Evolutionary conservation across 1,140 invertebrate species (phyloP), one percentile per base, ranked within the genome.

Genomic region (Drosophila pruinosa): DNA sequence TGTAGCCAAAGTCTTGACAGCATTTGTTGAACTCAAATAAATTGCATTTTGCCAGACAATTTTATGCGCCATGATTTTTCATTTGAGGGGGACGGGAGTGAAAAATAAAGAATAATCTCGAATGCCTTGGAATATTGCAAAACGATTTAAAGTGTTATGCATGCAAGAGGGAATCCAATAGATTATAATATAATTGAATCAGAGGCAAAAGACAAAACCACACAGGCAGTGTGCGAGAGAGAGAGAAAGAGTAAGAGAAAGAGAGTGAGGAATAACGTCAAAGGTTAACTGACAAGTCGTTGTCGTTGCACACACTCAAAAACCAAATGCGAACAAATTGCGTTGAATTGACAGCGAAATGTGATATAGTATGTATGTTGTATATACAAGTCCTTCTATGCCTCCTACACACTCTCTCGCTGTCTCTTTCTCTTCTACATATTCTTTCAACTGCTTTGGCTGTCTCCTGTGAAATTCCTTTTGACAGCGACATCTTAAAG

Each of bases 121-220:
- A 72, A 47, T 72, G 36, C 26, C 7, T 61, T 54, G 17, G 34
- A 65, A 78, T 50, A 78, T 45, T 58, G 62, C 26, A 50, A 52
- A 54, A 56, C 57, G 31, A 39, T 71, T 64, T 65, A 15, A 63
- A 71, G 52, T 71, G 48, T 15, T 71, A 59, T 63, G 67, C 61
- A 67, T 56, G 61, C 56, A 34, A 65, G 36, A 39, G 17, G 38
- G 67, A 86, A 88, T 81, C 70, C 69, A 74, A 75, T 88, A 78
- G 70, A 86, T 86, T 86, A 88, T 58, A 78, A 81, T 71, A 57
- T 88, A 86, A 86, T 86, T 86, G 78, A 88, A 88, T 86, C 50
- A 68, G 47, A 28, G 31, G 34, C 63, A 53, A 41, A 39, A 64
- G 59, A 50, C 43, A 73, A 38, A 59, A 41, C 45, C 48, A 36